phyloP scores from a whole-genome alignment of 1,140 invertebrate genomes.

The Zophobas atratus region DNA sequence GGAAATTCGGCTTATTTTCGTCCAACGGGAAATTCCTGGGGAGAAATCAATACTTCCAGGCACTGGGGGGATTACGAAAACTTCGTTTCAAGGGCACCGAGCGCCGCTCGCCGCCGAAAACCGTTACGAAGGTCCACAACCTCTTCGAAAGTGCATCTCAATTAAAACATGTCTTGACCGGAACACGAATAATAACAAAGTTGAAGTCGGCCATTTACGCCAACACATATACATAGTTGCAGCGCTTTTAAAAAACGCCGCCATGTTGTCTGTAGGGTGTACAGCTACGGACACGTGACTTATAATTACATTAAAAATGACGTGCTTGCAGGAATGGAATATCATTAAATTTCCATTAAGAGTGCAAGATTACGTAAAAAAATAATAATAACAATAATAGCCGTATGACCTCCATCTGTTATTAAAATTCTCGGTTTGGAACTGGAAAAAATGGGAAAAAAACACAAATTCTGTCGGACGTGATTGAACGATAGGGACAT shows the following conservation, averaged over 20 bases:
- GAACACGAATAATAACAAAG: background rate
- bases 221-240: no score
- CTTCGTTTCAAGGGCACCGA: background rate
- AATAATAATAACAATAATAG: conserved; percentile 26
- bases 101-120: no score
- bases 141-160: conserved; percentile 1
- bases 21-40: no score
- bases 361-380: conserved; percentile 11
- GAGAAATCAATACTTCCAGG: conserved; percentile 7
- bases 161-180: conserved; percentile 5
- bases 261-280: conserved; percentile 4
- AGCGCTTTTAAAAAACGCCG: background rate
- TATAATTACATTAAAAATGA: conserved; percentile 8
- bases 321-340: background rate
- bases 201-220: no score
- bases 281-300: conserved; percentile 1
- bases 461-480: background rate
- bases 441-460: conserved; percentile 1
- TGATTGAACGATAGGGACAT: background rate
- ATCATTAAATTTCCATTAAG: conserved; percentile 15
- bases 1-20: background rate
- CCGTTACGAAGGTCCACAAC: conserved; percentile 1
- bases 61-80: background rate
- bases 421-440: conserved; percentile 13
- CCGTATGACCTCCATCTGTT: background rate